Evolutionary conservation across 1,140 invertebrate species (phyloP), one percentile per base, ranked within the genome.

Genomic region (Teleopsis dalmanni): DNA sequence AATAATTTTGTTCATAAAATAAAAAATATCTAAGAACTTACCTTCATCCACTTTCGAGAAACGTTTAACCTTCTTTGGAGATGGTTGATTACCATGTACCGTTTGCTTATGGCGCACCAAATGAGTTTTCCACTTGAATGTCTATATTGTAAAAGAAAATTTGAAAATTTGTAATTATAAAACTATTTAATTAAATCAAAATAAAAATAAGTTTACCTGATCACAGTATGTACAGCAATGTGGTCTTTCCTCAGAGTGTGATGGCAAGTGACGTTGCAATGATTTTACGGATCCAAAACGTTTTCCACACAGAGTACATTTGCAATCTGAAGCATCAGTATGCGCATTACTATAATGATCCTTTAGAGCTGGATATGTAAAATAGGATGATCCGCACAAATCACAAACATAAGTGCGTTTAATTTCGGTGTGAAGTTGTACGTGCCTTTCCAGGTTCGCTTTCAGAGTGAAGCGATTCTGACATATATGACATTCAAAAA

Each of bases 161-260:
- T n/a, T 38, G 6, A 21, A 27, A 42, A 3, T 23, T 26, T 7
- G 14, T 26, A 22, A 42, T 42, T 41, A 19, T 4, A 35, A 5
- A 41, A 23, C 14, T 45, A 21, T 11, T 8, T 18, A 8, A 10
- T 18, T 5, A 31, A 8, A n/a, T n/a, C 25, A 13, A 13, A 8
- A 23, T 29, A 23, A 48, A 10, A 3, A 3, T 19, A 16, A 31
- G 13, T 40, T 19, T 34, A 69, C 67, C 58, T 70, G 67, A 57
- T 67, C 62, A 59, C 88, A 91, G 35, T 88, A 83, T 52, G 81
- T 82, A 66, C 88, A 91, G 58, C 88, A 89, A 62, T 91, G 86
- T 10, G 88, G 88, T 36, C 87, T 73, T 60, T 91, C 87, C 65
- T 91, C 87, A 5, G 85, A 88, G 69, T 91, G 88, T 21, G 85